phyloP scores from a whole-genome alignment of 2,113 vertebrate species.

The Bos taurus region ARS-UCD2.0 NC_037340.1:79302001-79302500 shows the following conservation, averaged over 20 bases:
- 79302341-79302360: background rate
- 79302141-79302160: background rate
- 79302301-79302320: too few species aligned
- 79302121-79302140: background rate
- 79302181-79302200: background rate
- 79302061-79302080: background rate
- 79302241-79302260: background rate
- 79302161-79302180: background rate
- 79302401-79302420: background rate
- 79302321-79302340: too few species aligned
- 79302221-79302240: background rate
- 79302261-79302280: too few species aligned
- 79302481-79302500: background rate
- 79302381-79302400: background rate
- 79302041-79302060: background rate
- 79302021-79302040: background rate
- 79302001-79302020: background rate
- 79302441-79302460: background rate
- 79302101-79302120: background rate
- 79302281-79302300: too few species aligned
- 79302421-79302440: accelerated
- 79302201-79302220: background rate
- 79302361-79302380: background rate
- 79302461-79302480: background rate
- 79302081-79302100: background rate